Evolutionary conservation across 2,113 vertebrate species (phyloP), one percentile per base, ranked within the genome.

Genomic region (Cepphus grylle): DNA sequence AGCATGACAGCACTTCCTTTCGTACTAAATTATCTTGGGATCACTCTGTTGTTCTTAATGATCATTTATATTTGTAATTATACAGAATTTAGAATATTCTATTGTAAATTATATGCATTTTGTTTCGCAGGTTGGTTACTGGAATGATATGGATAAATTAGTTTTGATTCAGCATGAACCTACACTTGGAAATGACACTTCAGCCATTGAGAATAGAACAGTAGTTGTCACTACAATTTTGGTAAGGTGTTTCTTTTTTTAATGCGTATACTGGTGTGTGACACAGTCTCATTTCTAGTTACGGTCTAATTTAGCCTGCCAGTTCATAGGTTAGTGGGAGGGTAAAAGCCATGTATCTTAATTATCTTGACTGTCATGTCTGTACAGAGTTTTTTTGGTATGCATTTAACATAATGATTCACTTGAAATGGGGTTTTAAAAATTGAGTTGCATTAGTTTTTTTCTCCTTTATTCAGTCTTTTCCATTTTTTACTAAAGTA

Each of bases 221-320:
- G 99, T 99, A 50, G 98, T 99, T 88, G 99, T 99, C 95, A 99
- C 99, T 69, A 99, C 99, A 89, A 99, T 99, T 97, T 99, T 99
- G 99, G 99, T 99, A 99, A 99, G 98, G 97, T 97, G 97, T 81
- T 95, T 95, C 96, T 96, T 97, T 81, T 94, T 96, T 96, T 82
- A 96, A 6, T 95, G 81, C 42, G 87, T 94, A 42, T 88, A 85
- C 65, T 93, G 38, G 8, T 74, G 34, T 92, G 42, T 82, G 52
- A 89, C 45, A 80, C 43, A 83, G 55, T n/a, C 78, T 96, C 22
- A 40, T 56, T 94, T 92, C 85, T 94, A 67, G 79, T 92, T 96
- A 85, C 43, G 71, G 80, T 69, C 61, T 96, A 50, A 94, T 96
- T 77, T 95, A 96, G 85, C 78, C 52, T 87, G 50, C 65, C 52